Conservation (phyloP, 2,888 invertebrate genomes). For the Leptinotarsa peninsularis region DNA sequence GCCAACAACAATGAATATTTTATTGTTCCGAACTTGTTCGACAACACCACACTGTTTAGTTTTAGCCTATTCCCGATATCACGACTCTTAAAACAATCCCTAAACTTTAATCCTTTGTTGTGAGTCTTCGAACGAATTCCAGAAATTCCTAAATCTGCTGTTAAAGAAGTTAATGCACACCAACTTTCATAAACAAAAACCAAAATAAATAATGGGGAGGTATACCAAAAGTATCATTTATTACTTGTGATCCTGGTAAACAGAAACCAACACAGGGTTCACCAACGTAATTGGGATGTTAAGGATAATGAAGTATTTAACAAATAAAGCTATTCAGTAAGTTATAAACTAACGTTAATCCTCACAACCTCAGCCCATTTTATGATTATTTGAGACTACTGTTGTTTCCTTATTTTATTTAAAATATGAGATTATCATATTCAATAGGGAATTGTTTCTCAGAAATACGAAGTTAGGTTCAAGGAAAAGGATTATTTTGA, state of each 20-base stretch:
- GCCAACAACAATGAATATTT: conserved; percentile 4
- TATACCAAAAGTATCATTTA: conserved; percentile 10
- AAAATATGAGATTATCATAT: neutral
- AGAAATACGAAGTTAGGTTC: neutral
- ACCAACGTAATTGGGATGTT: conserved; percentile 25
- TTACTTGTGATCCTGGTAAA: neutral
- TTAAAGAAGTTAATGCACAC: neutral
- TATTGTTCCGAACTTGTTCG: neutral
- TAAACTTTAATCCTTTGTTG: conserved; percentile 3
- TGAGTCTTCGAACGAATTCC: neutral
- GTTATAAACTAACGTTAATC: neutral
- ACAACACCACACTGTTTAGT: neutral
- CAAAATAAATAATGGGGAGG: conserved; percentile 9
- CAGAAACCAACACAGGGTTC: conserved; percentile 26
- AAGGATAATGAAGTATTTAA: conserved; percentile 13
- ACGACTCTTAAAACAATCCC: neutral
- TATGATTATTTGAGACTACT: neutral
- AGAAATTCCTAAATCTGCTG: conserved; percentile 3
- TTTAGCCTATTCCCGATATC: neutral
- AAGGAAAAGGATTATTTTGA: neutral
- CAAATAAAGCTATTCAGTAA: conserved; percentile 18
- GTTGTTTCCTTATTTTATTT: conserved; percentile 1
- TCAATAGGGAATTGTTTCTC: neutral
- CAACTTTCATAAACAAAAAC: conserved; percentile 8
- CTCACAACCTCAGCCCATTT: neutral